These are phyloP conservation scores for Ceuthmochares aereus DNA, from an alignment of 2,113 vertebrate species.

Conservation along the genomic window DNA sequence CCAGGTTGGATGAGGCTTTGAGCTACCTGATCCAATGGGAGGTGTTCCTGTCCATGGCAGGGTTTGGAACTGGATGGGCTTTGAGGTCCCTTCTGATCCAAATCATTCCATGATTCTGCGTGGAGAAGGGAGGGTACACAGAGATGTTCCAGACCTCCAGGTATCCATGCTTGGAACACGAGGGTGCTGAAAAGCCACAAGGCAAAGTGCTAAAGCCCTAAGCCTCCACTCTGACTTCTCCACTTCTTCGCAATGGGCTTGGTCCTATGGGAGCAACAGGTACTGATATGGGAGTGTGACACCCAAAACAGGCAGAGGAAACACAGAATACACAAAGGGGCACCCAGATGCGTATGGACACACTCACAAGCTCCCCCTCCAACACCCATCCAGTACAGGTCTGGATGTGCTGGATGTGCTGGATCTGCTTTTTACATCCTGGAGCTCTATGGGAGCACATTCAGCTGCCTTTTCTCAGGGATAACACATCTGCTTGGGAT, in stretches of 20 bases:
- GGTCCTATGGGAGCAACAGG: not conserved
- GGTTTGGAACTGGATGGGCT: too few relatives aligned
- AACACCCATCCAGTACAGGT: not conserved
- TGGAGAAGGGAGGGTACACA: not conserved
- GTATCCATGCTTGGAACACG: not conserved
- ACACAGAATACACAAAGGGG: accelerated
- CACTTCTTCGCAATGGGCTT: not conserved
- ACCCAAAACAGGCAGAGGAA: not conserved
- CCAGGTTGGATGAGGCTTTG: too few relatives aligned
- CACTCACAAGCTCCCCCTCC: not conserved
- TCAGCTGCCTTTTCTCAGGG: not conserved
- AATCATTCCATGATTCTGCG: too few relatives aligned
- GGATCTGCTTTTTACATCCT: not conserved
- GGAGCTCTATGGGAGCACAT: not conserved
- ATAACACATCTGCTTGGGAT: not conserved
- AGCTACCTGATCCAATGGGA: too few relatives aligned
- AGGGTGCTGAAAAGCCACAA: not conserved
- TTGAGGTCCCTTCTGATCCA: too few relatives aligned
- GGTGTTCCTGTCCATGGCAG: too few relatives aligned
- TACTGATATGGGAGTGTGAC: not conserved
- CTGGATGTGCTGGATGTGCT: not conserved
- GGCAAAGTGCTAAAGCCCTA: not conserved
- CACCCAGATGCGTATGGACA: accelerated
- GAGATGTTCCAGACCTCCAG: not conserved
- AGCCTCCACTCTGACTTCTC: not conserved